phyloP scores from a whole-genome alignment of 2,797 vertebrate genomes.

The Toxotes lorentzi region DNA sequence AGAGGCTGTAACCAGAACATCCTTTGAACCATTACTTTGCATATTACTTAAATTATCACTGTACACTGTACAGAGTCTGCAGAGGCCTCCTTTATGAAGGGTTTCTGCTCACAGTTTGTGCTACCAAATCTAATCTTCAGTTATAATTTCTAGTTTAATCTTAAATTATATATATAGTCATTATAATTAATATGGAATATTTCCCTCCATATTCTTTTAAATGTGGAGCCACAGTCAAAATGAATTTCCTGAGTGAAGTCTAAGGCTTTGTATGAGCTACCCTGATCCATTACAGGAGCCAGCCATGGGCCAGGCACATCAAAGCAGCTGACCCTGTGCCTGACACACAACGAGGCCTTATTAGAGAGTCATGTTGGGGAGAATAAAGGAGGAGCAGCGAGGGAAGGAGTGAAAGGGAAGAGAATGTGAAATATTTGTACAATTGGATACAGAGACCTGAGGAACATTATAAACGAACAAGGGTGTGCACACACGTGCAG shows the following conservation, averaged over 20 bases:
- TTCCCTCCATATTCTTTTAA: slow-evolving; percentile 1
- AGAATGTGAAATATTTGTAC: slow-evolving; percentile 78
- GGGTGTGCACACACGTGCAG: slow-evolving; percentile 26
- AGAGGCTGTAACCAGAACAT: neutral
- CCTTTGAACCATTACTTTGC: neutral
- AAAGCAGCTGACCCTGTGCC: slow-evolving; percentile 69
- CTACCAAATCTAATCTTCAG: neutral
- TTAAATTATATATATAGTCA: neutral
- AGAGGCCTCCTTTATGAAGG: neutral
- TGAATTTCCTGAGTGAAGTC: neutral
- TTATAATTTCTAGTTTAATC: neutral
- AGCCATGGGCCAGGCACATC: slow-evolving; percentile 60
- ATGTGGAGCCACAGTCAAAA: neutral
- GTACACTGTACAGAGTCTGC: neutral
- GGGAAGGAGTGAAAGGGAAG: slow-evolving; percentile 64
- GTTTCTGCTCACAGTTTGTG: neutral
- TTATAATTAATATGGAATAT: neutral
- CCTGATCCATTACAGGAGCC: slow-evolving; percentile 64
- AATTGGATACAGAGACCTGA: slow-evolving; percentile 47
- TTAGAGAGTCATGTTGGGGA: slow-evolving; percentile 61
- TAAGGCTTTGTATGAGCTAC: slow-evolving; percentile 22
- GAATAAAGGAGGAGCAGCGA: slow-evolving; percentile 58
- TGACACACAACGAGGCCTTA: slow-evolving; percentile 74
- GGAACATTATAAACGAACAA: slow-evolving; percentile 36
- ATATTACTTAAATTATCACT: neutral